phyloP scores from a whole-genome alignment of 2,797 vertebrate species.

The Trachurus trachurus region DNA sequence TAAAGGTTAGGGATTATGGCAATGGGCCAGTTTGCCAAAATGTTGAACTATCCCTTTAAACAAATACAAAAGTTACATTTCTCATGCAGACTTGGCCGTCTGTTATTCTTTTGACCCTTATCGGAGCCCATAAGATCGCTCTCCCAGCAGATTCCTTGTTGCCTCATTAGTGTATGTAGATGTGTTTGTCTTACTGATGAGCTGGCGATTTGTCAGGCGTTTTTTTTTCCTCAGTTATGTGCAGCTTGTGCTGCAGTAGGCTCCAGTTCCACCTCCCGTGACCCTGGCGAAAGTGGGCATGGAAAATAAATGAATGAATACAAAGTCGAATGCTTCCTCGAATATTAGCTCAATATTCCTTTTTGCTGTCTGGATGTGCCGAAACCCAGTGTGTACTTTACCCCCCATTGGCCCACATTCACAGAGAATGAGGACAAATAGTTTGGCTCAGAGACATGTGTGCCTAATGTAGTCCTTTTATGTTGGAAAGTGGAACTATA shows the following conservation, averaged over 20 bases:
- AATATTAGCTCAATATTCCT: slow-evolving; percentile 58
- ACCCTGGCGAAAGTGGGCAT: slow-evolving; percentile 31
- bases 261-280: background rate
- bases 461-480: slow-evolving; percentile 79
- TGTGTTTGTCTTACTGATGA: slow-evolving; percentile 1
- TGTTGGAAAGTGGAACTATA: slow-evolving; percentile 74
- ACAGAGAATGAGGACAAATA: slow-evolving; percentile 82
- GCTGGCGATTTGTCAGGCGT: background rate
- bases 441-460: slow-evolving; percentile 80
- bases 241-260: background rate
- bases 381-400: slow-evolving; percentile 61
- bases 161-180: background rate
- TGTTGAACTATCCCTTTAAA: too few relatives aligned
- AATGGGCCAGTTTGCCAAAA: too few relatives aligned
- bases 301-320: slow-evolving; percentile 35
- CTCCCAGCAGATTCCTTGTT: background rate
- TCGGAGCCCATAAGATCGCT: background rate
- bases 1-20: too few relatives aligned
- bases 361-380: slow-evolving; percentile 63
- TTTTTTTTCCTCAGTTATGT: background rate
- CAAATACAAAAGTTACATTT: too few relatives aligned
- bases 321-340: slow-evolving; percentile 42
- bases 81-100: too few relatives aligned
- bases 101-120: background rate
- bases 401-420: slow-evolving; percentile 80